A percentile compares a stretch with the other conserved stretches of the same genome.
phyloP scores from a whole-genome alignment of 2,113 vertebrate species.

The Psittacara wagleri region DNA sequence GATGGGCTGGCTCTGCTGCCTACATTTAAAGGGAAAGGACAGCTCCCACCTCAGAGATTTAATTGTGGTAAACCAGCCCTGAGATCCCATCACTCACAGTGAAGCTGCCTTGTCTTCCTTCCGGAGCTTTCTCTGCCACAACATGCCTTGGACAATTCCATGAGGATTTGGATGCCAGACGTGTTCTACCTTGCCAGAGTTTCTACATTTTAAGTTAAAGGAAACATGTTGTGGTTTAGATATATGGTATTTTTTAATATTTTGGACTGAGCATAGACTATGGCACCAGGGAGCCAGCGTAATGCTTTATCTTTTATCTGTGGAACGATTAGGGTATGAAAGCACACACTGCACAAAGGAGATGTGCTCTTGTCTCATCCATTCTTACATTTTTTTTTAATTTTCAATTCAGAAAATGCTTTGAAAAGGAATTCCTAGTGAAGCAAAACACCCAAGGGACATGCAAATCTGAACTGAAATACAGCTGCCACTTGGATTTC shows the following conservation, averaged over 20 bases:
- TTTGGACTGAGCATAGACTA: not conserved
- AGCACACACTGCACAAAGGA: not conserved
- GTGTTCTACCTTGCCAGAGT: not conserved
- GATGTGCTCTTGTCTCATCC: not conserved
- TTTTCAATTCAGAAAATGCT: not conserved
- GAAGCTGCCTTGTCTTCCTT: not conserved
- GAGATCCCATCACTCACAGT: not conserved
- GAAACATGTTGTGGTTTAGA: not conserved
- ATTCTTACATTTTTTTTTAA: not conserved
- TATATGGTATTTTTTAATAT: not conserved
- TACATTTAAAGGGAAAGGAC: not conserved
- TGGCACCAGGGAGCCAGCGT: not conserved
- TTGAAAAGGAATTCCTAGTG: not conserved
- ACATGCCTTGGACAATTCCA: not conserved
- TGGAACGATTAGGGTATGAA: not conserved
- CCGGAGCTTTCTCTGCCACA: not conserved
- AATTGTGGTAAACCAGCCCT: not conserved
- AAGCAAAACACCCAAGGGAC: not conserved
- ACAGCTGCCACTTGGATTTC: not conserved
- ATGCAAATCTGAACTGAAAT: not conserved
- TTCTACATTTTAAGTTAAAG: not conserved
- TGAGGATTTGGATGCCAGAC: rapidly evolving
- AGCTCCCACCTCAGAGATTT: no score
- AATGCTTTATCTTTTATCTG: not conserved
- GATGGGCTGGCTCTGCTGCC: rapidly evolving